A percentile compares a stretch with the other conserved stretches of the same genome.
Conservation (phyloP, 2,888 invertebrate species). For the Autographa gamma region DNA sequence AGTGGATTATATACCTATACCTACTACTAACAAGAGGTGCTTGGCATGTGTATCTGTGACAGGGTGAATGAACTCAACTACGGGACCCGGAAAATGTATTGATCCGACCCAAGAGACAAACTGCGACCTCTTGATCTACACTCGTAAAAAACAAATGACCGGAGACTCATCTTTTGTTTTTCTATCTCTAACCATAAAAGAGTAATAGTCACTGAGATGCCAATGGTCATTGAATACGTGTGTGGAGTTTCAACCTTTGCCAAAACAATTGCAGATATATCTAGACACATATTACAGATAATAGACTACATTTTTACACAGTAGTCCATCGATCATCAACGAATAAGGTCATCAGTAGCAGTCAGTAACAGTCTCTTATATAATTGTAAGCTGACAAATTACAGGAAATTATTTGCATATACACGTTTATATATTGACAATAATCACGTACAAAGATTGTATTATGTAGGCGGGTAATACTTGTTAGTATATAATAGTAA, state of each 20-base stretch:
- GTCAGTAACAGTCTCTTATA: conserved; percentile 42
- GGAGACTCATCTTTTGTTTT: too few relatives aligned
- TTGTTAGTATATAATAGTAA: conserved; percentile 5
- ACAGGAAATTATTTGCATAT: conserved; percentile 53
- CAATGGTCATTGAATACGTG: neutral
- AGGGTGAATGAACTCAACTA: too few relatives aligned
- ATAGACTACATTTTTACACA: conserved; percentile 15
- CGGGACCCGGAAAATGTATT: too few relatives aligned
- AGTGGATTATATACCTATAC: too few relatives aligned
- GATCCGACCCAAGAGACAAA: too few relatives aligned
- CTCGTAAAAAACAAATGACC: too few relatives aligned
- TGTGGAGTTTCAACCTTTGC: too few relatives aligned
- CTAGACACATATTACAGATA: neutral
- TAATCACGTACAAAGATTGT: conserved; percentile 18
- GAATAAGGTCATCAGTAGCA: conserved; percentile 42
- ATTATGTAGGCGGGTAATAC: conserved; percentile 26
- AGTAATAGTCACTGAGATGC: too few relatives aligned
- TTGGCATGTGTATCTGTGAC: too few relatives aligned
- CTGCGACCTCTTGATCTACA: too few relatives aligned
- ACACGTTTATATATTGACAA: conserved; percentile 27
- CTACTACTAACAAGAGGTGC: too few relatives aligned
- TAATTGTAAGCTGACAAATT: conserved; percentile 39
- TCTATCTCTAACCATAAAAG: too few relatives aligned
- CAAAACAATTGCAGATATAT: neutral
- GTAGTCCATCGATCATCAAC: conserved; percentile 42